Conservation (phyloP, 2,113 vertebrate species). For the Phycodurus eques region DNA sequence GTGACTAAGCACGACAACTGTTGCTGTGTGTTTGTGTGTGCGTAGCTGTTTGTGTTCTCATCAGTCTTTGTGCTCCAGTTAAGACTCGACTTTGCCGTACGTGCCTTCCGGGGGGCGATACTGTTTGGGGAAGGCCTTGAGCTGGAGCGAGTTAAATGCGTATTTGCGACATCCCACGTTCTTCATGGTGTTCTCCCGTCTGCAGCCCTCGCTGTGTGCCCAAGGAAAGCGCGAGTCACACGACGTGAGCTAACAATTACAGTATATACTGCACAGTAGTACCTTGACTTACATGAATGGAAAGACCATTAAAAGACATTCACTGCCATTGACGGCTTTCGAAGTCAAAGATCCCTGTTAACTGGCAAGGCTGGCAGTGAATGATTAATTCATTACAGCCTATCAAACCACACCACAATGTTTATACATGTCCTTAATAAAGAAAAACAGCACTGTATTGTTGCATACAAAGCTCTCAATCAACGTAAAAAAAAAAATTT, state of each 20-base stretch:
- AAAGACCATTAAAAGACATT: too few relatives aligned
- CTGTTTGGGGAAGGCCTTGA: constrained; percentile 98
- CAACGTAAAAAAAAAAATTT: too few relatives aligned
- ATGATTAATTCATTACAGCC: too few relatives aligned
- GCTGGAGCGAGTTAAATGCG: constrained; percentile 96
- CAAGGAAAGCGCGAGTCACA: not conserved
- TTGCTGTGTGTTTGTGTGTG: constrained; percentile 33
- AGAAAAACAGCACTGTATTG: too few relatives aligned
- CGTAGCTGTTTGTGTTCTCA: constrained; percentile 27
- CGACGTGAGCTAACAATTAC: not conserved
- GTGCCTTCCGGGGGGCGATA: constrained; percentile 98
- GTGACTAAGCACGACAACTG: constrained; percentile 59
- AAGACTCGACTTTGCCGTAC: constrained; percentile 97
- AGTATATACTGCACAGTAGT: too few relatives aligned
- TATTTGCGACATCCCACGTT: constrained; percentile 99
- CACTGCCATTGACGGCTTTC: too few relatives aligned
- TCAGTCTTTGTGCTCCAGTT: constrained; percentile 61
- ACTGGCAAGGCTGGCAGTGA: too few relatives aligned
- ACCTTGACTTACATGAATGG: too few relatives aligned
- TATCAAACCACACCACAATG: too few relatives aligned
- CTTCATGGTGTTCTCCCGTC: constrained; percentile 99
- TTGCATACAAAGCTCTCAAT: too few relatives aligned
- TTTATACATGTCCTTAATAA: too few relatives aligned
- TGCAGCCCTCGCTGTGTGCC: constrained; percentile 91
- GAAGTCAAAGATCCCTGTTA: too few relatives aligned